Evolutionary conservation across 2,797 vertebrate genomes (phyloP).

Genomic region (Scyliorhinus canicula): DNA sequence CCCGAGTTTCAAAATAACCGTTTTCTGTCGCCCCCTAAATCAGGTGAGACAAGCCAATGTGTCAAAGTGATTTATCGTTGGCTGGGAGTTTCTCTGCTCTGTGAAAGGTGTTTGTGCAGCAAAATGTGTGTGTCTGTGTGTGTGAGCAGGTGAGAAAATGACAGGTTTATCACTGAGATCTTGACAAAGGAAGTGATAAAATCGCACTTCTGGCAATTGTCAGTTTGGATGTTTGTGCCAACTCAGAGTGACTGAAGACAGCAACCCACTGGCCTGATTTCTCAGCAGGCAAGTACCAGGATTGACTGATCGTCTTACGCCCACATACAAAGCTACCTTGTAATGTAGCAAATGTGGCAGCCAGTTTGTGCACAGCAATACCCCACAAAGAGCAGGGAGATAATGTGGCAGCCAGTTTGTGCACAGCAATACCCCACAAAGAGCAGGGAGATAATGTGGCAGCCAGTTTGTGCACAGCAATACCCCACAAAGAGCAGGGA

Average conservation of each 20-base stretch:
- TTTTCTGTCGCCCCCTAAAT: too few relatives aligned
- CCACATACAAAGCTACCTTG: background rate
- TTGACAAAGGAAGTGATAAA: slow-evolving; percentile 21
- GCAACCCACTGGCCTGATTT: background rate
- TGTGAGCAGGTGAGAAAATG: background rate
- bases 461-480: background rate
- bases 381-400: background rate
- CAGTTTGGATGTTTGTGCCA: background rate
- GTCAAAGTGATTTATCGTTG: background rate
- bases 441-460: background rate
- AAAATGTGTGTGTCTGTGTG: background rate
- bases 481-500: background rate
- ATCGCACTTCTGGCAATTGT: background rate
- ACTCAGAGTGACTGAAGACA: background rate
- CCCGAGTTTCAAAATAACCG: background rate
- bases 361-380: background rate
- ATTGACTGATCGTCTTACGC: background rate
- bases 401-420: background rate
- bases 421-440: background rate
- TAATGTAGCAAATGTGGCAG: background rate
- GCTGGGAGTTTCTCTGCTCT: background rate
- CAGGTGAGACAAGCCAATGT: background rate
- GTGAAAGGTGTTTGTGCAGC: background rate
- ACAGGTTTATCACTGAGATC: background rate
- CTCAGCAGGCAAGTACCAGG: background rate